Evolutionary conservation across 2,113 vertebrate genomes (phyloP).

Genomic region (Chloropsis hardwickii): DNA sequence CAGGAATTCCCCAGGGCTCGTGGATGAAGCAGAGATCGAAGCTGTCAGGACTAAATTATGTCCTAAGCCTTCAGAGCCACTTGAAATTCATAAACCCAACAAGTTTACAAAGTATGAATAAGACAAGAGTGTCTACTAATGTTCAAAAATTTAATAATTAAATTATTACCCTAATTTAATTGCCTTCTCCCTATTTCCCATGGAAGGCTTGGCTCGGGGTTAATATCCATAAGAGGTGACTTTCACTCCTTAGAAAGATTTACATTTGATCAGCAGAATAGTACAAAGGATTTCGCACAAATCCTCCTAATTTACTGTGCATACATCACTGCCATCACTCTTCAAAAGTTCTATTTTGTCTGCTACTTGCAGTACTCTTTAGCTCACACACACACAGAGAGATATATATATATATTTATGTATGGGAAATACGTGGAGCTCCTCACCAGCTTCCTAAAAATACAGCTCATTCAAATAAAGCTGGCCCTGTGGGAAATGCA

Average conservation of each 20-base stretch:
- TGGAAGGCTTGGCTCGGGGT: background rate
- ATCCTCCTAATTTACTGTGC: background rate
- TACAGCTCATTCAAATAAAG: background rate
- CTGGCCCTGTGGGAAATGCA: background rate
- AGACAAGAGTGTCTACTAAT: background rate
- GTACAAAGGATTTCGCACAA: background rate
- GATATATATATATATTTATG: background rate
- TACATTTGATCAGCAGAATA: background rate
- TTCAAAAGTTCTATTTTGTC: background rate
- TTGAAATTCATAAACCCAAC: background rate
- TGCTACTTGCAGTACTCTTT: background rate
- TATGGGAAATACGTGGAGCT: background rate
- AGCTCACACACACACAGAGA: background rate
- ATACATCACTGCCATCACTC: background rate
- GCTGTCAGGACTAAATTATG: background rate
- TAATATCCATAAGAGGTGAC: background rate
- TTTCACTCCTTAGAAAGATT: background rate
- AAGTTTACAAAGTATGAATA: background rate
- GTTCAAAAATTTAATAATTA: background rate
- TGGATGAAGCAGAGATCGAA: background rate
- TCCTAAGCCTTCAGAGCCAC: background rate
- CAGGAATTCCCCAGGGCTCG: background rate
- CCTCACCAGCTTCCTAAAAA: constrained; percentile 5
- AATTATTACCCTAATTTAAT: background rate
- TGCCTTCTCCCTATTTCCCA: background rate